phyloP scores from a whole-genome alignment of 2,113 vertebrate genomes.

The Colius striatus region DNA sequence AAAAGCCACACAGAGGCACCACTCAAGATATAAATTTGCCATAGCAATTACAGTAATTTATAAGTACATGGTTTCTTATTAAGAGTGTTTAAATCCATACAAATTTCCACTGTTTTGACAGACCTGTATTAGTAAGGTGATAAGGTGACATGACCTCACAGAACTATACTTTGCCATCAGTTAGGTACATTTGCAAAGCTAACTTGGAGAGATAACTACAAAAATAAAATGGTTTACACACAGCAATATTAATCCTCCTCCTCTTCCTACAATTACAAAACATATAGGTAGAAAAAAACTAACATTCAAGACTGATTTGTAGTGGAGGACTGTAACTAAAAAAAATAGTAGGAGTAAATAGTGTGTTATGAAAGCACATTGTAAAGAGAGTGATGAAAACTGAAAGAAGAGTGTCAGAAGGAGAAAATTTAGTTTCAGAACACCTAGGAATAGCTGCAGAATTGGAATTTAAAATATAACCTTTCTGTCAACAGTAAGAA shows the following conservation, averaged over 20 bases:
- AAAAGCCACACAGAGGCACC: neutral
- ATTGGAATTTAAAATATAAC: neutral
- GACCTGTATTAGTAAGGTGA: neutral
- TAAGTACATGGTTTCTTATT: neutral
- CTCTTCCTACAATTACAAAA: slow-evolving; percentile 17
- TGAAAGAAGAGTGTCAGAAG: neutral
- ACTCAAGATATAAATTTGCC: neutral
- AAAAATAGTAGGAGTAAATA: slow-evolving; percentile 49
- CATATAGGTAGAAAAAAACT: neutral
- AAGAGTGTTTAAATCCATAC: neutral
- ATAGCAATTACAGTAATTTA: neutral
- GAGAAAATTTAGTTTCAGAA: neutral
- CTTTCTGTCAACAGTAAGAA: neutral
- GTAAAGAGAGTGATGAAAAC: neutral
- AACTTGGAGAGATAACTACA: neutral
- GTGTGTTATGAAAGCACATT: neutral
- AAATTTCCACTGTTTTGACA: neutral
- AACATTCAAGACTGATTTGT: slow-evolving; percentile 81
- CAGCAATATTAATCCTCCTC: neutral
- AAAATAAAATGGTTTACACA: neutral
- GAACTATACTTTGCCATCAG: neutral
- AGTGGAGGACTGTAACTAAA: slow-evolving; percentile 80
- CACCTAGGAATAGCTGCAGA: neutral
- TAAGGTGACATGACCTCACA: neutral
- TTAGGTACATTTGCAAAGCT: neutral